Evolutionary conservation across 2,888 invertebrate genomes (phyloP).

Genomic region (Diabrotica balteata): DNA sequence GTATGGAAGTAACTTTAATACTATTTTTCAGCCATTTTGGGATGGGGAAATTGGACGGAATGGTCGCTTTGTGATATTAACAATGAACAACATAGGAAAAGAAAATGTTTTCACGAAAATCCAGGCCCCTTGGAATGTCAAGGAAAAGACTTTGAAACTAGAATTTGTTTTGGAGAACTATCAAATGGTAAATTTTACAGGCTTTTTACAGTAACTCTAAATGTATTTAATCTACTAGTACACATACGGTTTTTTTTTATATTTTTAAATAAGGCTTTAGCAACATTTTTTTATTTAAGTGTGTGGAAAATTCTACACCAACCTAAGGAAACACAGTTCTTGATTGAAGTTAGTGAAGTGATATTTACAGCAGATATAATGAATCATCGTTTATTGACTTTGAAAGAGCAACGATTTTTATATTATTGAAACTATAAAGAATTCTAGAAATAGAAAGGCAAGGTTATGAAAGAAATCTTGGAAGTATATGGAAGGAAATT

Average conservation of each 20-base stretch:
- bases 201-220: not conserved
- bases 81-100: constrained; percentile 72
- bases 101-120: constrained; percentile 68
- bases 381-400: no score
- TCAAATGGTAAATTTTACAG: constrained; percentile 38
- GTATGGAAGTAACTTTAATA: no score
- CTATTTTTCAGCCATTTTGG: constrained; percentile 65
- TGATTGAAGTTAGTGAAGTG: not conserved
- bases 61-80: constrained; percentile 74
- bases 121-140: constrained; percentile 70
- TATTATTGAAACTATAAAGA: no score
- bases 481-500: no score
- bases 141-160: constrained; percentile 73
- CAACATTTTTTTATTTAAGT: not conserved
- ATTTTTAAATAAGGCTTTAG: not conserved
- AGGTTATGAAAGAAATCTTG: no score
- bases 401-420: no score
- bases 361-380: not conserved
- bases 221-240: not conserved
- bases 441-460: no score
- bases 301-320: no score
- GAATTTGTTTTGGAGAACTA: constrained; percentile 64
- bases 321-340: no score
- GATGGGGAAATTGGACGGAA: constrained; percentile 79
- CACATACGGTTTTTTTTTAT: not conserved